Base-by-base conservation (phyloP, 2,113 vertebrate genomes). In the Phasianus colchicus region DNA sequence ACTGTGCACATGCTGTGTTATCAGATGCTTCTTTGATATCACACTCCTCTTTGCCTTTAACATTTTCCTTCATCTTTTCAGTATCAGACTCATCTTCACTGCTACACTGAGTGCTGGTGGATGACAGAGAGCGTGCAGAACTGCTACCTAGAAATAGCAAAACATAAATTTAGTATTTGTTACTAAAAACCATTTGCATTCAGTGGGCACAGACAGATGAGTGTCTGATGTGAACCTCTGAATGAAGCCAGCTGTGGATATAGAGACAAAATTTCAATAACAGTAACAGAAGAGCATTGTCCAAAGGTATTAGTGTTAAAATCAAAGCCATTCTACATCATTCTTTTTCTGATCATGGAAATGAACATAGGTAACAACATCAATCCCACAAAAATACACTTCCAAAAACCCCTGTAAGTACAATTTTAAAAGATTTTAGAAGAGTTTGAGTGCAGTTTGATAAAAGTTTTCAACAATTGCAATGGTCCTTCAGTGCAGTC, bases 51-150 rank as follows among this genome's bases (percentile, higher is more conserved):
- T 82, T 75, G 66, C 42, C 61, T 36, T 57, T 36, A 14, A 12
- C 7, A 0, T 11, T 11, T 1, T 27, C 36, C 30, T 90, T 78
- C 67, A 54, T 30, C 1, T 4, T 71, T 27, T 96, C 97, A 38
- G 36, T 55, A 1, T 84, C 83, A 2, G 97, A 98, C 9, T 97
- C 97, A 11, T 97, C 97, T 32, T 88, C 97, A 63, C 98, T 96
- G 77, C 97, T 98, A 64, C 92, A 97, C 43, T 93, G 95, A 19
- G 92, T 74, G 70, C 97, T 96, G 91, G 76, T 55, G 42, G 97
- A 97, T 5, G 97, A 98, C 63, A 64, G 10, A 3, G 98, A 98
- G 15, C 14, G 66, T 27, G 42, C 58, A 86, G 95, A 95, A 58
- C 92, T 97, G 45, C 88, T 66, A 54, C 96, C 98, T 96, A 72